Conservation (phyloP, 2,113 vertebrate genomes). For the Fulica atra region DNA sequence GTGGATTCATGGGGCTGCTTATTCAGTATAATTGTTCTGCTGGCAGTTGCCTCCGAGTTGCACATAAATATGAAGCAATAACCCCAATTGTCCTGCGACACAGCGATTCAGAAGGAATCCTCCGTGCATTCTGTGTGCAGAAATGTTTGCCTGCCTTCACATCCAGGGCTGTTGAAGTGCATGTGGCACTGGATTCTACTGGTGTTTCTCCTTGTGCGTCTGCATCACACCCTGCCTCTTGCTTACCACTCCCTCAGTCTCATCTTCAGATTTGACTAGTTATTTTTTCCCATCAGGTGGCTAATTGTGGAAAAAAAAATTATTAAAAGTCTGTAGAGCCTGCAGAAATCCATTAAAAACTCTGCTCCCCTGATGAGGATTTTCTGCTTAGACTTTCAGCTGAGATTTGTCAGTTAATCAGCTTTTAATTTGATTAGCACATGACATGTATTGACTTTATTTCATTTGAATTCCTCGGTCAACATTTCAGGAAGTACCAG, state of each 20-base stretch:
- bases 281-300: neutral
- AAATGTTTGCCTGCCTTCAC: neutral
- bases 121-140: neutral
- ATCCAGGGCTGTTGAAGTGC: neutral
- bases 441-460: neutral
- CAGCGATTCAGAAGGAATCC: neutral
- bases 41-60: neutral
- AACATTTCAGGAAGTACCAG: neutral
- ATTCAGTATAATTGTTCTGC: neutral
- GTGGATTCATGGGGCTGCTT: neutral
- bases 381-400: neutral
- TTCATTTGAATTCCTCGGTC: neutral
- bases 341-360: neutral
- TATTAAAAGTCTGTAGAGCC: neutral
- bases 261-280: neutral
- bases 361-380: neutral
- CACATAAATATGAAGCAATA: too few species aligned
- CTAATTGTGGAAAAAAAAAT: constrained; percentile 1
- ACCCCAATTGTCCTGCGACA: too few species aligned
- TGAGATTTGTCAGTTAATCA: constrained; percentile 30
- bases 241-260: neutral
- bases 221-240: neutral
- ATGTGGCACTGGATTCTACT: neutral
- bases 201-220: neutral
- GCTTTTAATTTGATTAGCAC: constrained; percentile 25